Percentiles rank a stretch among this genome's conserved stretches.
These are phyloP conservation scores for Eilema depressum DNA, from an alignment of 2,888 invertebrate species.

Conservation along the genomic window DNA sequence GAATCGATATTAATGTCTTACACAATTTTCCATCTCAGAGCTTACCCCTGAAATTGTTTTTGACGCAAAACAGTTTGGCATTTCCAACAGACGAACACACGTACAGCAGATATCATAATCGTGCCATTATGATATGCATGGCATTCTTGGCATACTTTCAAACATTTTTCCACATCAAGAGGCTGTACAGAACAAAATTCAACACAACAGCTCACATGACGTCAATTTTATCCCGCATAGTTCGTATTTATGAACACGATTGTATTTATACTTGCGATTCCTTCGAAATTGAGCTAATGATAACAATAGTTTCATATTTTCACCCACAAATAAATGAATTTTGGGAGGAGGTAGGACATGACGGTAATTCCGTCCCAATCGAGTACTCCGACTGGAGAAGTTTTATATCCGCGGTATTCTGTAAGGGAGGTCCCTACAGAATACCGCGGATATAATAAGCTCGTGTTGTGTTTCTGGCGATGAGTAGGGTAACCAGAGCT, in stretches of 20 bases:
- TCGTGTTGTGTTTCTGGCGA: no score
- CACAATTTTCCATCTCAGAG: background rate
- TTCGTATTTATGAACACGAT: background rate
- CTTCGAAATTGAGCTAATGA: background rate
- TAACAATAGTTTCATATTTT: no score
- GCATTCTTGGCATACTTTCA: conserved; percentile 14
- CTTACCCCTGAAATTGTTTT: background rate
- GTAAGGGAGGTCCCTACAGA: no score
- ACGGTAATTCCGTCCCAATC: no score
- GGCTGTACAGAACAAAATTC: conserved; percentile 1
- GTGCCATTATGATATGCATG: conserved; percentile 10
- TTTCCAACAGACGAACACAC: background rate
- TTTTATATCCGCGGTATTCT: no score
- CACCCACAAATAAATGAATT: no score
- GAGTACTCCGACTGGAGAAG: no score
- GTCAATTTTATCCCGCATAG: background rate
- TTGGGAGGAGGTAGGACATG: no score
- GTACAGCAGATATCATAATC: background rate
- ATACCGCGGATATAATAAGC: no score
- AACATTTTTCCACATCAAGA: conserved; percentile 2
- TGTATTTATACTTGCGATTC: background rate
- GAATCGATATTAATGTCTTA: no score
- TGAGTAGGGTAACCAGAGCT: no score
- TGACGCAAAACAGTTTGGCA: background rate
- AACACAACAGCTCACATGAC: background rate